These are phyloP conservation scores for Sternarchorhynchus goeldii DNA, from an alignment of 2,797 vertebrate species.

Conservation along the genomic window DNA sequence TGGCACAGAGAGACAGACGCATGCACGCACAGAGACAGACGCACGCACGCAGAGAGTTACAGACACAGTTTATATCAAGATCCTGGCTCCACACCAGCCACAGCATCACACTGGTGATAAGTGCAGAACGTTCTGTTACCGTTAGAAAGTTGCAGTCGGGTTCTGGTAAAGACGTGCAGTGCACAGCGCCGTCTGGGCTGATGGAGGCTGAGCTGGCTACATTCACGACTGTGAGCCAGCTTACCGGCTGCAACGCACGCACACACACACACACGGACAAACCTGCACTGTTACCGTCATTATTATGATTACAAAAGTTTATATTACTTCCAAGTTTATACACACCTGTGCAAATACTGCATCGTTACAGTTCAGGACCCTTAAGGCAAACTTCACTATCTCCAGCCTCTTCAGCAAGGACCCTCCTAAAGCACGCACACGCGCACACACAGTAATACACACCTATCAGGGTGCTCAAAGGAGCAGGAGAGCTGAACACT, in stretches of 20 bases:
- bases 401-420: slow-evolving; percentile 36
- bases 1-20: not conserved
- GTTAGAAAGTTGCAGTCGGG: slow-evolving; percentile 46
- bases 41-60: not conserved
- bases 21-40: not conserved
- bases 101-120: not conserved
- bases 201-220: slow-evolving; percentile 13
- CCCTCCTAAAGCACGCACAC: slow-evolving; percentile 26
- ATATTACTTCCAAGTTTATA: not conserved
- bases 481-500: not conserved
- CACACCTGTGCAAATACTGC: slow-evolving; percentile 54
- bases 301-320: no score
- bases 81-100: not conserved
- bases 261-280: not conserved
- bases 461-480: not conserved
- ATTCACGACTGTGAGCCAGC: slow-evolving; percentile 53
- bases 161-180: not conserved
- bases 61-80: not conserved
- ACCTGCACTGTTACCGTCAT: no score
- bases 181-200: slow-evolving; percentile 11
- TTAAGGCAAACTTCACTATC: slow-evolving; percentile 57
- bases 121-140: slow-evolving; percentile 28
- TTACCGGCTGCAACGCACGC: slow-evolving; percentile 40
- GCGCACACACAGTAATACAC: no score
- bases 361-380: slow-evolving; percentile 53